These are phyloP conservation scores for Pangasius sanitwongsei DNA, from an alignment of 2,797 vertebrate genomes.

Conservation along the genomic window DNA sequence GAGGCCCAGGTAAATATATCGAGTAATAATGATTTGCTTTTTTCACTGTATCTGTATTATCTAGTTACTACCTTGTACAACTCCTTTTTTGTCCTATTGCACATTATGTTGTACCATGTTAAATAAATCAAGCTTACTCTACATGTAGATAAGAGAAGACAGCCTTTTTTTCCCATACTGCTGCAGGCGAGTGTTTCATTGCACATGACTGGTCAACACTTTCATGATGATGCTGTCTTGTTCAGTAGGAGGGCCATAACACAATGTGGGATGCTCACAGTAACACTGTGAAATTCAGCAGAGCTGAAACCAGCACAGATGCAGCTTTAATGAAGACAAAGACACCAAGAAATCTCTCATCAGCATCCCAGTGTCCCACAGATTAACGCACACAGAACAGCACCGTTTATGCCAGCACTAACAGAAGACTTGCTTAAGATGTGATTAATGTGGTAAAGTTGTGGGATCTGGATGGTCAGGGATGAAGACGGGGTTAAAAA, in stretches of 20 bases:
- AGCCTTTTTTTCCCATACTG: not conserved
- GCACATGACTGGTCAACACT: slow-evolving; percentile 32
- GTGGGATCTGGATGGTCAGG: slow-evolving; percentile 14
- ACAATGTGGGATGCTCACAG: slow-evolving; percentile 28
- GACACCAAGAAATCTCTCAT: slow-evolving; percentile 45
- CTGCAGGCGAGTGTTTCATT: not conserved
- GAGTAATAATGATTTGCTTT: not conserved
- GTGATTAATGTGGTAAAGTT: slow-evolving; percentile 31
- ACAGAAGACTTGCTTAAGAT: slow-evolving; percentile 40
- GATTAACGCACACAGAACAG: slow-evolving; percentile 24
- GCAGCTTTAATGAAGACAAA: slow-evolving; percentile 37
- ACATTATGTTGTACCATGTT: not conserved
- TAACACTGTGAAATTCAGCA: slow-evolving; percentile 24
- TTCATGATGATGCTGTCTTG: slow-evolving; percentile 13
- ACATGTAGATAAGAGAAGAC: not conserved
- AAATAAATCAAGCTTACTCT: slow-evolving; percentile 7
- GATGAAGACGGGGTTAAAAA: slow-evolving; percentile 31
- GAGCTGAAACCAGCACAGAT: slow-evolving; percentile 34
- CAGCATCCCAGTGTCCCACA: slow-evolving; percentile 19
- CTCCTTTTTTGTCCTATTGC: not conserved
- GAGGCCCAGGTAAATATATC: not conserved
- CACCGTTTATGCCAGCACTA: slow-evolving; percentile 19
- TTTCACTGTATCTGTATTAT: not conserved
- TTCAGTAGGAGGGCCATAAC: slow-evolving; percentile 27
- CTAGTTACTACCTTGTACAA: not conserved